Evolutionary conservation across 2,797 vertebrate genomes (phyloP), one percentile per base, ranked within the genome.

Genomic region (Odontamblyopus lacepedii): DNA sequence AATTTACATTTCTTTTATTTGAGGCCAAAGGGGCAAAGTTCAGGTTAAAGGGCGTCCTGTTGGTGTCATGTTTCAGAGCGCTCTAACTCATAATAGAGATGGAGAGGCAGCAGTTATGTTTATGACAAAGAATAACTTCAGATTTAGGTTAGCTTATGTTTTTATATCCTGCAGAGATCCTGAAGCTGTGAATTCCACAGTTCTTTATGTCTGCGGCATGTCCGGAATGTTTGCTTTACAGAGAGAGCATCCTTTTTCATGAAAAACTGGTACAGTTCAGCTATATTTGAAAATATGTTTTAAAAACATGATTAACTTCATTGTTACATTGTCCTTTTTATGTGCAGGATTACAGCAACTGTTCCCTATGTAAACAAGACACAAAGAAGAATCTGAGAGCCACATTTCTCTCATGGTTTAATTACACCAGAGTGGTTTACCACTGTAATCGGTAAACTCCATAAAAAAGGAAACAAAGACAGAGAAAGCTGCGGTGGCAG

Each of bases 31-130:
- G 70, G 72, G 63, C 78, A 64, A 76, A 83, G 83, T 87, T 83
- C 89, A 91, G 23, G 92, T 92, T 87, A 91, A 84, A 89, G 90
- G 76, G 88, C 2, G 13, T 15, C 44, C 91, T 81, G 82, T 76
- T 87, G 83, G 92, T 93, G 92, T 91, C 92, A 93, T 91, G 89
- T 89, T 77, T 67, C 81, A 71, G 87, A 92, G 93, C 80, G 87
- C 84, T 81, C 26, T 63, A 69, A 85, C 77, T 81, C 79, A 71
- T 82, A 81, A 93, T 85, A 69, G 64, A 51, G 64, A 51, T 51
- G 5, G 48, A 51, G 16, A 18, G 23, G 15, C 79, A 72, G 81
- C 82, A 82, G 70, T 89, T 88, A 83, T 90, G 89, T 92, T 90
- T 89, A 89, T 87, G 87, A 77, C 82, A 87, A 80, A 79, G 72